Evolutionary conservation across 2,797 vertebrate genomes (phyloP).

Genomic region (Arvicola amphibius): DNA sequence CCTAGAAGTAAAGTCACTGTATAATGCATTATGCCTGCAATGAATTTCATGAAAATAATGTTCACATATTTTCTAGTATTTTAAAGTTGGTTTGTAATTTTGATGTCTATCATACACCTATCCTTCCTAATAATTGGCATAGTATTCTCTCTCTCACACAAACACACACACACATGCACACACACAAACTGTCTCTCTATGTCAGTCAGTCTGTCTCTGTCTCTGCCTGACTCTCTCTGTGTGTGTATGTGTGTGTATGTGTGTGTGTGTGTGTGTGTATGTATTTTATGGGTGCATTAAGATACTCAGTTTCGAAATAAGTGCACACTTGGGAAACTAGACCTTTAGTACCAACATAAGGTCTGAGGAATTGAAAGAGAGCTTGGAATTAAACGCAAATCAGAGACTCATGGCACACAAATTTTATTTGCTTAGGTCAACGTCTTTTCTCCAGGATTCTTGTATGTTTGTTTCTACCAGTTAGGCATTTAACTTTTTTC

Average conservation of each 20-base stretch:
- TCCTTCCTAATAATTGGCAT: neutral
- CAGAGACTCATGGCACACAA: neutral
- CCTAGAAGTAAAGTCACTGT: neutral
- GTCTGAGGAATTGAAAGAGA: rapidly evolving
- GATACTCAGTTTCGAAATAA: neutral
- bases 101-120: neutral
- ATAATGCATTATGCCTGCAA: neutral
- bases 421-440: neutral
- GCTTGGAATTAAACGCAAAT: too few species aligned
- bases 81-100: neutral
- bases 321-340: neutral
- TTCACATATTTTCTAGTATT: neutral
- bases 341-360: neutral
- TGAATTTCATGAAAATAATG: neutral
- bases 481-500: neutral
- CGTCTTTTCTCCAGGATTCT: neutral
- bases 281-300: neutral
- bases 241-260: neutral
- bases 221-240: neutral
- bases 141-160: neutral
- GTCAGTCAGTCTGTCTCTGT: too few species aligned
- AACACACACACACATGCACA: too few species aligned
- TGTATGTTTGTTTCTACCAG: neutral
- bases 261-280: neutral
- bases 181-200: neutral